These are phyloP conservation scores for Neodiprion lecontei DNA, from an alignment of 1,140 invertebrate genomes.

Conservation along the genomic window DNA sequence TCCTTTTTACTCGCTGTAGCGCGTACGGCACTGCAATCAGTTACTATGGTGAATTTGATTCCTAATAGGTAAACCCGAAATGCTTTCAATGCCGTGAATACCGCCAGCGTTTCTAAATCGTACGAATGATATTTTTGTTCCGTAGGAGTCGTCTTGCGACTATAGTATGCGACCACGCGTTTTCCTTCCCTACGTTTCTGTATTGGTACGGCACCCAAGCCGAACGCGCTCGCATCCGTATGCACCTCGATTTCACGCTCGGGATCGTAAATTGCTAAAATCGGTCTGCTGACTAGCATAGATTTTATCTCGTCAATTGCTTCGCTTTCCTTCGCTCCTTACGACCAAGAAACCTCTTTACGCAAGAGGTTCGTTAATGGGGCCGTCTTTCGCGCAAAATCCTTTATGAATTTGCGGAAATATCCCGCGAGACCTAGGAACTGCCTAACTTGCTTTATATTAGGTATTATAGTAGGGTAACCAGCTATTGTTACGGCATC, in stretches of 20 bases:
- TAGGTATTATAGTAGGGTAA: slow-evolving; percentile 17
- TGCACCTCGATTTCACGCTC: slow-evolving; percentile 34
- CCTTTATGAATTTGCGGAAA: slow-evolving; percentile 44
- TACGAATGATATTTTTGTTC: slow-evolving; percentile 50
- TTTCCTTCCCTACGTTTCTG: slow-evolving; percentile 28
- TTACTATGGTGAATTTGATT: slow-evolving; percentile 46
- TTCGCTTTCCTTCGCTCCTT: background rate
- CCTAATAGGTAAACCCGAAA: slow-evolving; percentile 50
- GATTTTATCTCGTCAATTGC: slow-evolving; percentile 15
- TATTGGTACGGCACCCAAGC: slow-evolving; percentile 38
- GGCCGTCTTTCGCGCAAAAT: slow-evolving; percentile 37
- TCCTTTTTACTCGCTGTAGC: slow-evolving; percentile 49
- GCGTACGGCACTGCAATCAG: slow-evolving; percentile 49
- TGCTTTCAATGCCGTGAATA: slow-evolving; percentile 39
- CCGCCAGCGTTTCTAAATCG: slow-evolving; percentile 47
- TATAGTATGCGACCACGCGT: slow-evolving; percentile 39
- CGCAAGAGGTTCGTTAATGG: slow-evolving; percentile 37
- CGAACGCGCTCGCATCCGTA: slow-evolving; percentile 39
- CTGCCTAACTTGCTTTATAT: slow-evolving; percentile 37
- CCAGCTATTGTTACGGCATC: slow-evolving; percentile 27
- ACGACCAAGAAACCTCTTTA: slow-evolving; percentile 28
- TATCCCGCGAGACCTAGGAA: slow-evolving; percentile 47
- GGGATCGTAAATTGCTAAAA: slow-evolving; percentile 28
- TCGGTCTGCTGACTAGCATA: slow-evolving; percentile 22
- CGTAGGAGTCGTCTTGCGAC: slow-evolving; percentile 37